Evolutionary conservation across 2,888 invertebrate species (phyloP).

Genomic region (Dolichopus griseipennis): DNA sequence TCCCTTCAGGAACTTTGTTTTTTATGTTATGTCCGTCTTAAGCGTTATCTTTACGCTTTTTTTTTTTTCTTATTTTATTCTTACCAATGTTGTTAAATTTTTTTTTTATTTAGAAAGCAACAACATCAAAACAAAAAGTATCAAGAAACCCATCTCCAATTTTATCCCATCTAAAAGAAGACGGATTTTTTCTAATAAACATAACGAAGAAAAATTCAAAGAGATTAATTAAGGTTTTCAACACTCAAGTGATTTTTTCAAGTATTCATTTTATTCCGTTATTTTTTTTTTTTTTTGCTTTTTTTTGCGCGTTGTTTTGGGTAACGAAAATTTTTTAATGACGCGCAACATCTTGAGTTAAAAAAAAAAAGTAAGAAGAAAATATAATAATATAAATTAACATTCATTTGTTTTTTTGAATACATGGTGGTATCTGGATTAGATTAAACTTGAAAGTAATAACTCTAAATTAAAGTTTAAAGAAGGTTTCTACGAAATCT

Average conservation of each 20-base stretch:
- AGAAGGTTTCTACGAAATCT: no score
- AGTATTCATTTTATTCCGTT: no score
- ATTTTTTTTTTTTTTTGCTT: no score
- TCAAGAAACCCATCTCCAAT: no score
- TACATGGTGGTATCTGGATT: no score
- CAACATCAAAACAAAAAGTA: no score
- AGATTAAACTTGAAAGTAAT: no score
- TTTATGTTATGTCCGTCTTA: background rate
- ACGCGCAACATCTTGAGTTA: background rate
- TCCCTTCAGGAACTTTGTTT: background rate
- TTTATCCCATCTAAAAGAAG: no score
- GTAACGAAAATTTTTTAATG: slow-evolving; percentile 1
- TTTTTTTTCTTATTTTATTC: background rate
- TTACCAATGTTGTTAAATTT: background rate
- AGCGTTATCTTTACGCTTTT: background rate
- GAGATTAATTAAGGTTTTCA: slow-evolving; percentile 6
- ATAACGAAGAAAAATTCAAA: background rate
- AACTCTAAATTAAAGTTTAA: no score
- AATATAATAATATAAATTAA: no score
- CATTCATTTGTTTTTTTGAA: no score
- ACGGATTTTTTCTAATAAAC: background rate
- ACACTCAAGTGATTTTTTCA: background rate
- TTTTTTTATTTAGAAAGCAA: no score
- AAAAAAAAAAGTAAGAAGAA: background rate
- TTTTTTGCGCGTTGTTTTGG: background rate